Evolutionary conservation across 2,797 vertebrate species (phyloP).

Genomic region (Hephaestus fuliginosus): DNA sequence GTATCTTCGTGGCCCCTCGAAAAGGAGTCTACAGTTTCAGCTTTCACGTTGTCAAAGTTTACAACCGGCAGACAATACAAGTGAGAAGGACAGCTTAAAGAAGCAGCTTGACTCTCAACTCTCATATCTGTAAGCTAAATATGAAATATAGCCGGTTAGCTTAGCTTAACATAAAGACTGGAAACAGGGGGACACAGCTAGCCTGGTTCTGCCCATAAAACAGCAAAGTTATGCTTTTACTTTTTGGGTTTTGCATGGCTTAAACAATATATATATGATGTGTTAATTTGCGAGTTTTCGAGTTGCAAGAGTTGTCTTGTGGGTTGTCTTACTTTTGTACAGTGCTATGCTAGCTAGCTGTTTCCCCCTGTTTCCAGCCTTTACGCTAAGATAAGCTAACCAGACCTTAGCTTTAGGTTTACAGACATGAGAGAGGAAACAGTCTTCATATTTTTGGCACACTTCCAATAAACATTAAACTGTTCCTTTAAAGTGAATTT

Average conservation of each 20-base stretch:
- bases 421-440: not conserved
- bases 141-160: not conserved
- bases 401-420: not conserved
- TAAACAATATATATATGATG: not conserved
- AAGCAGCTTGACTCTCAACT: too few relatives aligned
- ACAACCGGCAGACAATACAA: constrained; percentile 88
- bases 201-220: not conserved
- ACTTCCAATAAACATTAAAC: not conserved
- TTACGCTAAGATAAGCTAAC: not conserved
- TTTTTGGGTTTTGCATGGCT: not conserved
- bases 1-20: constrained; percentile 85
- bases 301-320: not conserved
- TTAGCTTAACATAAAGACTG: not conserved
- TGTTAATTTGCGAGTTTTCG: not conserved
- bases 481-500: not conserved
- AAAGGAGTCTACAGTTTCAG: constrained; percentile 89
- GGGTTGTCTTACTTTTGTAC: not conserved
- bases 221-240: not conserved
- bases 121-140: too few relatives aligned
- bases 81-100: constrained; percentile 58
- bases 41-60: constrained; percentile 89
- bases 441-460: too few relatives aligned
- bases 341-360: not conserved
- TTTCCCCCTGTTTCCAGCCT: not conserved
- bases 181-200: too few relatives aligned